phyloP scores from a whole-genome alignment of 2,888 invertebrate genomes.

The Pediacus dermestoides region DNA sequence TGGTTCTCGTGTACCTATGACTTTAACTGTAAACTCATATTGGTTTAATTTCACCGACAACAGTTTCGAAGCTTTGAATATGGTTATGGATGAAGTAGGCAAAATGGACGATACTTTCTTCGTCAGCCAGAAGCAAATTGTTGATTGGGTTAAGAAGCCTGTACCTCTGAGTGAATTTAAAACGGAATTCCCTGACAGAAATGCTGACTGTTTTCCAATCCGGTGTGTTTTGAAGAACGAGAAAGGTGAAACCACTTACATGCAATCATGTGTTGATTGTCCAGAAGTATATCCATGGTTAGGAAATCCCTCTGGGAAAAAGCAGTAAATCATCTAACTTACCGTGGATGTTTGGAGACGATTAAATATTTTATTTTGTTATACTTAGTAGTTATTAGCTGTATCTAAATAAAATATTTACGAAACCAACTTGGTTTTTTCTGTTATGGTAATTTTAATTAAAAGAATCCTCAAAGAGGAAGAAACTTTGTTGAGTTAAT shows the following conservation, averaged over 20 bases:
- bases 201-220: constrained; percentile 25
- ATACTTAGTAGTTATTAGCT: too few species aligned
- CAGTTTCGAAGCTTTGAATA: constrained; percentile 35
- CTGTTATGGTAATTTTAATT: too few species aligned
- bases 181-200: constrained; percentile 23
- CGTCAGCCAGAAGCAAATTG: constrained; percentile 46
- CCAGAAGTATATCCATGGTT: constrained; percentile 51
- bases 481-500: too few species aligned
- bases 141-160: constrained; percentile 50
- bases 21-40: constrained; percentile 50
- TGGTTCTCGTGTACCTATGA: constrained; percentile 51
- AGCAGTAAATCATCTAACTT: too few species aligned
- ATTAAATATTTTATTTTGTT: too few species aligned
- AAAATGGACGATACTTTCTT: constrained; percentile 45
- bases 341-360: too few species aligned
- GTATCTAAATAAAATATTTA: too few species aligned
- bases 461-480: too few species aligned
- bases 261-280: constrained; percentile 47
- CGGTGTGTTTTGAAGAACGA: constrained; percentile 34
- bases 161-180: constrained; percentile 34
- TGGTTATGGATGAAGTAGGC: constrained; percentile 44
- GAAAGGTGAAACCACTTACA: constrained; percentile 39
- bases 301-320: constrained; percentile 46
- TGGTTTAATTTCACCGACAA: constrained; percentile 48
- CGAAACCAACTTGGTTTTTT: too few species aligned